Percentiles rank a stretch among this genome's conserved stretches.
These are phyloP conservation scores for Erythrolamprus reginae DNA, from an alignment of 2,113 vertebrate species.

Conservation along the genomic window DNA sequence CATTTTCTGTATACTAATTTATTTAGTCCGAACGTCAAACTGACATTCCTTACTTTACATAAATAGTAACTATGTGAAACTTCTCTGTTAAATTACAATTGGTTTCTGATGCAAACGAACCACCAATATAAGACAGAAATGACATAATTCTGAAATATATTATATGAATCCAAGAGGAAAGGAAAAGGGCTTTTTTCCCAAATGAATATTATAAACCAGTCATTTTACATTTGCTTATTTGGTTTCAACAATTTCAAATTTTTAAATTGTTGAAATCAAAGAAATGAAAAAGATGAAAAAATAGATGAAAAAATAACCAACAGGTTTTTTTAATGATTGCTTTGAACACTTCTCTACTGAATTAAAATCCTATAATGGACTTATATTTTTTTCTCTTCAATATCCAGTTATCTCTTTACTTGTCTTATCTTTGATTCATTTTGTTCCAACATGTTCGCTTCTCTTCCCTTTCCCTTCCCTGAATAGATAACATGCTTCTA, in stretches of 20 bases:
- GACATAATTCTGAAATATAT: slow-evolving; percentile 34
- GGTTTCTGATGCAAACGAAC: slow-evolving; percentile 5
- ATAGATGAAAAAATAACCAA: too few relatives aligned
- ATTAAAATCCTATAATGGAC: not conserved
- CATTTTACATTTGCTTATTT: not conserved
- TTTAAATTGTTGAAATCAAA: not conserved
- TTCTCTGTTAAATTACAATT: not conserved
- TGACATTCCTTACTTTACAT: not conserved
- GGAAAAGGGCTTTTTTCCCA: not conserved
- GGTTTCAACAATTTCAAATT: not conserved
- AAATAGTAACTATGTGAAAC: not conserved
- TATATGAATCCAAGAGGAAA: not conserved
- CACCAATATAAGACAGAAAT: slow-evolving; percentile 39
- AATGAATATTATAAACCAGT: not conserved
- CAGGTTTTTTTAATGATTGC: not conserved
- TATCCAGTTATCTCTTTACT: not conserved
- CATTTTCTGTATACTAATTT: not conserved
- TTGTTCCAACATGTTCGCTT: not conserved
- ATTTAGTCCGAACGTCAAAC: not conserved
- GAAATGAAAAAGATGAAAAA: not conserved
- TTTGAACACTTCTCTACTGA: not conserved
- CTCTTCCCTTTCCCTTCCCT: not conserved
- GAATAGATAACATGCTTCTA: not conserved
- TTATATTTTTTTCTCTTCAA: not conserved
- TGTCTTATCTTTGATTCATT: not conserved